phyloP scores from a whole-genome alignment of 2,113 vertebrate species.

The Chloropsis hardwickii region DNA sequence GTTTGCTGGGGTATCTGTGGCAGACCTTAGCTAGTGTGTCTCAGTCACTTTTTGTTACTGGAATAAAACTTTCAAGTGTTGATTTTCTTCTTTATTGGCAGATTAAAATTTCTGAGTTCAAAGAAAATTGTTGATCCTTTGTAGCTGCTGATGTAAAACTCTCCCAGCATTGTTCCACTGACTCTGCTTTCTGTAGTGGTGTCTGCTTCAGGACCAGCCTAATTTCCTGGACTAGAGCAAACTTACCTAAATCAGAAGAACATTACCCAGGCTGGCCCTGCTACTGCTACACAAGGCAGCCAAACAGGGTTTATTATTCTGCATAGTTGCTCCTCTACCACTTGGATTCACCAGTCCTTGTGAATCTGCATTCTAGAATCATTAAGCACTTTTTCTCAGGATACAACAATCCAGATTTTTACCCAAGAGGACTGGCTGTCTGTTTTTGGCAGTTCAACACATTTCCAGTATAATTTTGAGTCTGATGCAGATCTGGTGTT shows the following conservation, averaged over 20 bases:
- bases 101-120: neutral
- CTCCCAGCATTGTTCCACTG: neutral
- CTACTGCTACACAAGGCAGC: neutral
- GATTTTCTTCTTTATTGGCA: neutral
- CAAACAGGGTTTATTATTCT: neutral
- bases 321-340: neutral
- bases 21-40: neutral
- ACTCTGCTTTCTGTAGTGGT: neutral
- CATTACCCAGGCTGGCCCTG: neutral
- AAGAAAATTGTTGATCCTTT: neutral
- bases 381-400: neutral
- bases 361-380: neutral
- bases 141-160: neutral
- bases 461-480: neutral
- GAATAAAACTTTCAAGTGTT: neutral
- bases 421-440: neutral
- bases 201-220: neutral
- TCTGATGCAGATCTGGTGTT: neutral
- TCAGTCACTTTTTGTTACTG: neutral
- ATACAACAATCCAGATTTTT: neutral
- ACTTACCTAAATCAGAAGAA: neutral
- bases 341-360: neutral
- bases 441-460: neutral
- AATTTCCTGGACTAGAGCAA: neutral
- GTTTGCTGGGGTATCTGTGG: neutral